Evolutionary conservation across 2,113 vertebrate genomes (phyloP).

Genomic region (Mandrillus leucophaeus): DNA sequence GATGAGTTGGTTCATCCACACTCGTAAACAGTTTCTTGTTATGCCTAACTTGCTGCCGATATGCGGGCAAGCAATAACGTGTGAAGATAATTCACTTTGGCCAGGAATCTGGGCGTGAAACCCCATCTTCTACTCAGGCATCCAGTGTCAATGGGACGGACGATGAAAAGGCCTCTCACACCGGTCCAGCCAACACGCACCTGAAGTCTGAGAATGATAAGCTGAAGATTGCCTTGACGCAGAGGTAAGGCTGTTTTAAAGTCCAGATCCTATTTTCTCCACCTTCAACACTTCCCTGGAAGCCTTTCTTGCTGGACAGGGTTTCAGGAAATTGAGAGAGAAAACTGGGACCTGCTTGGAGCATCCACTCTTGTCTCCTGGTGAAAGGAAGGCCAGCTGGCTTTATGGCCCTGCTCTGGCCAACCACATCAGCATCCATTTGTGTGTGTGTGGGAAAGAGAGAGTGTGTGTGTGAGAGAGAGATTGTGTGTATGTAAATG

Average conservation of each 20-base stretch:
- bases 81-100: constrained; percentile 19
- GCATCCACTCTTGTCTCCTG: neutral
- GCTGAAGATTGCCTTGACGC: constrained; percentile 92
- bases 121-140: constrained; percentile 89
- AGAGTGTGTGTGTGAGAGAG: neutral
- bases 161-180: constrained; percentile 93
- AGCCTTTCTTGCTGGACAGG: neutral
- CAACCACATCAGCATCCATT: neutral
- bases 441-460: neutral
- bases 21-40: neutral
- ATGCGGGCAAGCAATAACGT: neutral
- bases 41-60: neutral
- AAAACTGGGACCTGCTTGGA: neutral
- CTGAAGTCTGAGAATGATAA: constrained; percentile 94
- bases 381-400: neutral
- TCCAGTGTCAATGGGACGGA: constrained; percentile 97
- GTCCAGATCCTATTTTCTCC: no score
- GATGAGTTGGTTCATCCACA: neutral
- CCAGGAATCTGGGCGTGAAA: constrained; percentile 91
- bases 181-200: constrained; percentile 85
- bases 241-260: constrained; percentile 85
- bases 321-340: neutral
- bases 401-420: neutral
- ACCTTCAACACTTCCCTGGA: accelerated
- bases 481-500: no score